Evolutionary conservation across 2,797 vertebrate species (phyloP), one percentile per base, ranked within the genome.

Genomic region (Sebastolobus alascanus): DNA sequence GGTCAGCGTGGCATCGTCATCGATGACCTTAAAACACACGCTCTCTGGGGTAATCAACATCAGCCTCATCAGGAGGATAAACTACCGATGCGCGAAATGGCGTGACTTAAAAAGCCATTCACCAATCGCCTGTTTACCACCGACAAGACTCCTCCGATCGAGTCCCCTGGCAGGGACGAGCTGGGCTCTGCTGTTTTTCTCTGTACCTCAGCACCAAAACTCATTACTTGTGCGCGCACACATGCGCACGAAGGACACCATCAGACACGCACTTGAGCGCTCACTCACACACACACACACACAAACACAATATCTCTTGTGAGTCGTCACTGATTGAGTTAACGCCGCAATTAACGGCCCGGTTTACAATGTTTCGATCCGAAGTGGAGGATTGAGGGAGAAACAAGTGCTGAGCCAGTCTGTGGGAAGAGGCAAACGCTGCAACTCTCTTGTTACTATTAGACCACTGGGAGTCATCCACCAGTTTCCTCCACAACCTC

Each of bases 311-410:
- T 13, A 61, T 86, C 92, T 90, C 85, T 81, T 58, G 83, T 66
- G 88, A 90, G 85, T 87, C 70, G 38, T 69, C 89, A 20, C 79
- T 90, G 92, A 95, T 93, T 94, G 92, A 93, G 93, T 92, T 93
- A 91, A 83, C 69, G 68, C 68, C 38, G 66, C 92, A 93, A 92
- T 94, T 93, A 93, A 90, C 82, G 38, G 79, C 31, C 72, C 72
- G 25, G 46, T 92, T 93, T 92, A 93, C 84, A 69, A 68, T 14
- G 79, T 85, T 94, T 93, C 91, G 87, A 93, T 93, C 93, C 91
- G 84, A 92, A 90, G 90, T 80, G 89, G 84, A 84, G 79, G 89
- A 84, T 18, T 77, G 73, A 78, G 87, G 83, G 81, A 54, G 81
- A 84, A 90, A 88, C 88, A 80, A 91, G 83, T 91, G 90, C 91